A percentile compares a stretch with the other conserved stretches of the same genome.
phyloP scores from a whole-genome alignment of 2,797 vertebrate species.

The Squalus acanthias region DNA sequence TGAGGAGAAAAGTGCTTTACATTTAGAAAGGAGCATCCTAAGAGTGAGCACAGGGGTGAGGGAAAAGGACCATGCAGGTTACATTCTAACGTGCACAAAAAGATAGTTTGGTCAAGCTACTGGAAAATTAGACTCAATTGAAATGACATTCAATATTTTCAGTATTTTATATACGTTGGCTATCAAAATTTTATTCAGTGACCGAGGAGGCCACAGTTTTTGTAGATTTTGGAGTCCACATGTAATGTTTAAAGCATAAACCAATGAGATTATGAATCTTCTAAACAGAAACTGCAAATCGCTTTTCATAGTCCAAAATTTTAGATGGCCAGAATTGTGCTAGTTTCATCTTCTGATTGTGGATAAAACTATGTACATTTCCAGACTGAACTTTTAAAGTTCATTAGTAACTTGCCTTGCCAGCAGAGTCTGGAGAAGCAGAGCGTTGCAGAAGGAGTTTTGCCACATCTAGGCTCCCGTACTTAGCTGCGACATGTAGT shows the following conservation, averaged over 20 bases:
- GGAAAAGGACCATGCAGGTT: neutral
- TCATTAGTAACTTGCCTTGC: slow-evolving; percentile 69
- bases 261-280: slow-evolving; percentile 2
- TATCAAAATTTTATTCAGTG: neutral
- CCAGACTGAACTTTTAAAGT: slow-evolving; percentile 20
- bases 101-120: neutral
- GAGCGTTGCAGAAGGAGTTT: slow-evolving; percentile 84
- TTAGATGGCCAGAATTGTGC: neutral
- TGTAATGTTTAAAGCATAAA: neutral
- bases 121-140: neutral
- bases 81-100: neutral
- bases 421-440: slow-evolving; percentile 77
- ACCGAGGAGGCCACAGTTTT: neutral
- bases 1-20: neutral
- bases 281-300: slow-evolving; percentile 22
- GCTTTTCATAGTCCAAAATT: neutral
- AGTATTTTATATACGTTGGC: neutral
- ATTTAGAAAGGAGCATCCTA: neutral
- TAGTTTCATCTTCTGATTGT: slow-evolving; percentile 1
- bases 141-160: neutral
- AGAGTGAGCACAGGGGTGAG: neutral
- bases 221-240: neutral
- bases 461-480: slow-evolving; percentile 90
- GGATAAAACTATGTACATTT: slow-evolving; percentile 21
- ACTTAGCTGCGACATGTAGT: slow-evolving; percentile 89